Evolutionary conservation across 1,140 invertebrate species (phyloP).

Genomic region (Danaus melanippus): DNA sequence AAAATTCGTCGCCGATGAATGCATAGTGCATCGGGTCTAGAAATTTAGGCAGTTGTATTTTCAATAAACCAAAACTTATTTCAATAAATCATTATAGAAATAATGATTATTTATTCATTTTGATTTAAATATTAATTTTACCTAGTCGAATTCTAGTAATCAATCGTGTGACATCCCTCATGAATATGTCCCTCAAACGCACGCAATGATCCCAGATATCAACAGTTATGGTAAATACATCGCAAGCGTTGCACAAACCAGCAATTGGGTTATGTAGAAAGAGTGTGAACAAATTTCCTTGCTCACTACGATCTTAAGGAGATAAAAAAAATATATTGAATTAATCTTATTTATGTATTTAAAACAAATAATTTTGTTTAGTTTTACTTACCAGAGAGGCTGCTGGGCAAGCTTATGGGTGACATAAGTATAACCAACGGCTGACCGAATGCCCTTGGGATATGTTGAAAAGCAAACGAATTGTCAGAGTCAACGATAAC

Average conservation of each 20-base stretch:
- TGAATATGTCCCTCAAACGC: constrained; percentile 90
- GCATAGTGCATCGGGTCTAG: constrained; percentile 85
- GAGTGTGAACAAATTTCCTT: constrained; percentile 94
- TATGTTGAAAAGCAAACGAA: constrained; percentile 93
- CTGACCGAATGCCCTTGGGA: constrained; percentile 93
- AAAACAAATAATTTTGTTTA: background rate
- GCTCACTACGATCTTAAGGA: constrained; percentile 87
- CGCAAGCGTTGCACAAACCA: constrained; percentile 94
- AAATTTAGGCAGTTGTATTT: constrained; percentile 27
- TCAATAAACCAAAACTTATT: background rate
- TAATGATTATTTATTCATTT: too few relatives aligned
- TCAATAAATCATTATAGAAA: too few relatives aligned
- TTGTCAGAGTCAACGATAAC: constrained; percentile 96
- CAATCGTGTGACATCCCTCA: constrained; percentile 89
- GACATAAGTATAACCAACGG: constrained; percentile 96
- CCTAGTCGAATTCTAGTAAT: constrained; percentile 88
- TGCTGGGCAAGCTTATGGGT: constrained; percentile 88
- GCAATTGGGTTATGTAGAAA: constrained; percentile 95
- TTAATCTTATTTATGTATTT: background rate
- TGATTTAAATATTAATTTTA: constrained; percentile 58
- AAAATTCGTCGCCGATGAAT: constrained; percentile 96
- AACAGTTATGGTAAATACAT: constrained; percentile 87
- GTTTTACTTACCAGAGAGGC: constrained; percentile 80
- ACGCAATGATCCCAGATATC: constrained; percentile 92
- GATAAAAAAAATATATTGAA: constrained; percentile 11